Evolutionary conservation across 2,113 vertebrate species (phyloP).

Genomic region (Stomatorhinus ivindoensis): DNA sequence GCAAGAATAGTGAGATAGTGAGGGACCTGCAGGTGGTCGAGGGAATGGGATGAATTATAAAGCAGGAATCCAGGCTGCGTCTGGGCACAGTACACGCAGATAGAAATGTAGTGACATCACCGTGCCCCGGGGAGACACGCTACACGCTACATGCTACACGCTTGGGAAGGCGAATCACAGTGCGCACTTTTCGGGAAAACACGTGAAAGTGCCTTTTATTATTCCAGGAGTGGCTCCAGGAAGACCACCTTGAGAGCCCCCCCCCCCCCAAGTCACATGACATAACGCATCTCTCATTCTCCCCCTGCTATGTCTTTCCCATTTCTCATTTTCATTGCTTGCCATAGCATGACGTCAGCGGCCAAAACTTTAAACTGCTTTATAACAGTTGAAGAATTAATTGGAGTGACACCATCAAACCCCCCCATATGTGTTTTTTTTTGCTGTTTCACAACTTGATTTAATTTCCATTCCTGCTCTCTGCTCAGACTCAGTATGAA

Average conservation of each 20-base stretch:
- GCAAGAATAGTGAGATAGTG: neutral
- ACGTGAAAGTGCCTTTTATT: neutral
- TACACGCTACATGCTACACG: conserved; percentile 7
- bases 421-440: neutral
- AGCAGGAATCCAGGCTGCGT: neutral
- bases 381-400: neutral
- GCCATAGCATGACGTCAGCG: neutral
- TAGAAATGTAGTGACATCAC: conserved; percentile 6
- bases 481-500: neutral
- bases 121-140: neutral
- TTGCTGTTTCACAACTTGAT: neutral
- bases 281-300: neutral
- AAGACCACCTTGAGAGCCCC: neutral
- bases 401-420: neutral
- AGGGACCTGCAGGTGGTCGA: neutral
- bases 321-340: neutral
- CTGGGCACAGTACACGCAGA: neutral
- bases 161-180: neutral
- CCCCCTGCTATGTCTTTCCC: neutral
- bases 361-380: neutral
- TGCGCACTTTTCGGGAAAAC: neutral
- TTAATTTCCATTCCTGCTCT: neutral
- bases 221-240: neutral
- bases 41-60: neutral
- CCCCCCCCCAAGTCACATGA: neutral